phyloP scores from a whole-genome alignment of 1,140 invertebrate genomes.

The Bombus soroeensis region DNA sequence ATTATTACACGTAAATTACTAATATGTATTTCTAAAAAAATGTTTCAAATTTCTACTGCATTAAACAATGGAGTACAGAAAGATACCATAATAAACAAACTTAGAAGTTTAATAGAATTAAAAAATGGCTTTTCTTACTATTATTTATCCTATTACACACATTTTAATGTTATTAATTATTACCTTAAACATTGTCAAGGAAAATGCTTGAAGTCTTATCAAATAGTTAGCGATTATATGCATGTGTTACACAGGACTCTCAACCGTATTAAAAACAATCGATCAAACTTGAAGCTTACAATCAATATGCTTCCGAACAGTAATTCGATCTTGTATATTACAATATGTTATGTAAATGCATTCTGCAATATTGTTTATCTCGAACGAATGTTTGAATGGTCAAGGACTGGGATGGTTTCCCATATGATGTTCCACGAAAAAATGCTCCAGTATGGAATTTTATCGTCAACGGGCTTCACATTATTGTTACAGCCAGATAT shows the following conservation, averaged over 20 bases:
- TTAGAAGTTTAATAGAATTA: too few species aligned
- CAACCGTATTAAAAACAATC: neutral
- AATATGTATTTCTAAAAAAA: neutral
- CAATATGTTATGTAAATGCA: neutral
- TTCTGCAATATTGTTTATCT: neutral
- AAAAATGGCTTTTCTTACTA: neutral
- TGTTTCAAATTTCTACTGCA: neutral
- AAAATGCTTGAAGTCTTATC: neutral
- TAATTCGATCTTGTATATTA: neutral
- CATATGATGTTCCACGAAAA: conserved; percentile 8
- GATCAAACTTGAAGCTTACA: neutral
- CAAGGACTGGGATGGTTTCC: neutral
- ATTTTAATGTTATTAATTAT: neutral
- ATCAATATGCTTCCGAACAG: neutral
- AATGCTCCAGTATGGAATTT: neutral
- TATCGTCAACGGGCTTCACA: neutral
- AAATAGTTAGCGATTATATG: neutral
- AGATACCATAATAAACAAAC: neutral
- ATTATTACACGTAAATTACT: neutral
- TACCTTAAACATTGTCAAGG: neutral
- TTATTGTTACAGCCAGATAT: neutral
- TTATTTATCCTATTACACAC: neutral
- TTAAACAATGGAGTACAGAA: neutral
- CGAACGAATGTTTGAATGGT: neutral
- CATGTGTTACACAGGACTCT: too few species aligned